phyloP scores from a whole-genome alignment of 2,888 invertebrate genomes.

The Labia minor region DNA sequence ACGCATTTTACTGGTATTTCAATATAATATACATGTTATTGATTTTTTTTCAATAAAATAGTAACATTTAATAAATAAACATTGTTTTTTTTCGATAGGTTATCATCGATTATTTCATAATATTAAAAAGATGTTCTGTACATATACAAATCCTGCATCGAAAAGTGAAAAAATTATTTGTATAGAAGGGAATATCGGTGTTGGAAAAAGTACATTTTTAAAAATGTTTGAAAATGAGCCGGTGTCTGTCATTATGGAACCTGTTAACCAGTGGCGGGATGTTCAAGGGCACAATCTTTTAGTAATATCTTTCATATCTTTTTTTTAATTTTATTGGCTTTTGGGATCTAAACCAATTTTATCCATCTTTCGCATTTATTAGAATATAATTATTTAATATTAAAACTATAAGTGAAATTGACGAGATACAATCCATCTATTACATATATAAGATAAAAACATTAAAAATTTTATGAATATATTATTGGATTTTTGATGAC shows the following conservation, averaged over 20 bases:
- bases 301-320: too few species aligned
- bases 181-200: slow-evolving; percentile 83
- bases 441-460: too few species aligned
- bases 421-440: too few species aligned
- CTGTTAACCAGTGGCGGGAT: slow-evolving; percentile 76
- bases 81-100: not conserved
- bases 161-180: slow-evolving; percentile 48
- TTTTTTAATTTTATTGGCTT: too few species aligned
- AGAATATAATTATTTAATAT: too few species aligned
- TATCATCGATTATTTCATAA: not conserved
- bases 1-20: too few species aligned
- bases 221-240: slow-evolving; percentile 66
- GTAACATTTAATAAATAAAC: not conserved
- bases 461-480: too few species aligned
- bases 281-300: slow-evolving; percentile 62
- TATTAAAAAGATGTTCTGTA: not conserved
- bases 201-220: slow-evolving; percentile 80
- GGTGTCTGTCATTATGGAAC: slow-evolving; percentile 48
- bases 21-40: too few species aligned
- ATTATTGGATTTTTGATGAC: too few species aligned
- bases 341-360: too few species aligned
- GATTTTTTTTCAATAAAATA: not conserved
- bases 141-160: not conserved
- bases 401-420: too few species aligned
- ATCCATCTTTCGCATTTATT: too few species aligned